Evolutionary conservation across 2,797 vertebrate species (phyloP), one percentile per base, ranked within the genome.

Genomic region (Neosilurus hyrtlii): DNA sequence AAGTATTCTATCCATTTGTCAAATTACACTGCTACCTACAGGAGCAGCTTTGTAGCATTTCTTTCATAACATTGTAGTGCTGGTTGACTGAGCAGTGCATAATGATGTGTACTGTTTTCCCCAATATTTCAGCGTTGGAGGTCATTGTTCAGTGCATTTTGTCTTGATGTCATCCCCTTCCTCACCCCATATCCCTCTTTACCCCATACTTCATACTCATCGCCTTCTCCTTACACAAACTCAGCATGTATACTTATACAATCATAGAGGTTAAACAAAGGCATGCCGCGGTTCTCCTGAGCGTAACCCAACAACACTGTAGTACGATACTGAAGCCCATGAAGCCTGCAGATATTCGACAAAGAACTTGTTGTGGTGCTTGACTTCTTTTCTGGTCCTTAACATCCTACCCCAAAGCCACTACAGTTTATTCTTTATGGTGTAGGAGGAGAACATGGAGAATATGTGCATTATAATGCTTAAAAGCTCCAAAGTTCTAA

Each of bases 271-370:
- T 66, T 84, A 86, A 86, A 88, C 81, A 85, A 82, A 80, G 75
- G 83, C 75, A 52, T 82, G 73, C 80, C 57, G 81, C 79, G 89
- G 84, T 86, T 83, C 86, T 89, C 88, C 90, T 70, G 88, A 89
- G 90, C 90, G 88, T 88, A 90, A 89, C 90, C 89, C 88, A 84
- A 62, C 85, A 89, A 87, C 88, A 90, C 91, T 91, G 89, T 91
- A 91, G 90, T 74, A 80, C 16, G 71, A 70, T 76, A 76, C 76
- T 54, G 61, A 70, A 71, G 52, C 71, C 78, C 77, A 73, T 35
- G 2, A 70, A 76, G 68, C 62, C 71, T 56, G 43, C 73, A 68
- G 80, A 83, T 83, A 62, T 77, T 43, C 16, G 59, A 74, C 57
- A 49, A 62, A 65, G 74, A 65, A 49, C 52, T 79, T 84, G 80